A percentile compares a stretch with the other conserved stretches of the same genome.
Evolutionary conservation across 2,113 vertebrate species (phyloP).

Genomic region (Dromiciops gliroides): DNA sequence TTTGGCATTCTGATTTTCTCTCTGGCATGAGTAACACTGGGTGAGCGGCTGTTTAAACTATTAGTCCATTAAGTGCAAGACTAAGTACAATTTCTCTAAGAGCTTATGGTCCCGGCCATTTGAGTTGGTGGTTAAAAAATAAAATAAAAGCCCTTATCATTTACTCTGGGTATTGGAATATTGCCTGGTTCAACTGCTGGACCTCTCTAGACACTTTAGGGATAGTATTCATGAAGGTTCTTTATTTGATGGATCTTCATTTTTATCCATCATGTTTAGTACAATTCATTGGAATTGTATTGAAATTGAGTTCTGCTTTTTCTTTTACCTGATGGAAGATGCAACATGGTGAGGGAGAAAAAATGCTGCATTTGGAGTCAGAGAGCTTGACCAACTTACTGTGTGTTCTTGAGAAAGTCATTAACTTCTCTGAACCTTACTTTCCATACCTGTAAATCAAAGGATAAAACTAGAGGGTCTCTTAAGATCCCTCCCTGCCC

Average conservation of each 20-base stretch:
- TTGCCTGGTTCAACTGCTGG: not conserved
- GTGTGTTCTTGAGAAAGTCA: not conserved
- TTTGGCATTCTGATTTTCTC: not conserved
- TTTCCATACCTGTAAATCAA: not conserved
- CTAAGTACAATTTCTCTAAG: not conserved
- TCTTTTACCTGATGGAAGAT: slow-evolving; percentile 24
- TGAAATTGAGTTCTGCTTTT: not conserved
- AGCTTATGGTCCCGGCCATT: not conserved
- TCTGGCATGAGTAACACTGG: not conserved
- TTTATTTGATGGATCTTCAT: not conserved
- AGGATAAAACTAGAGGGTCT: not conserved
- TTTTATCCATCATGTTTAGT: not conserved
- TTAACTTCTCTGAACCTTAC: not conserved
- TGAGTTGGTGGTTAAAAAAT: not conserved
- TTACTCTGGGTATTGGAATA: fast-evolving
- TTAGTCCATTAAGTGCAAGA: not conserved
- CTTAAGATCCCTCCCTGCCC: not conserved
- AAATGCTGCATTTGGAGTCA: not conserved
- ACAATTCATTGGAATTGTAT: not conserved
- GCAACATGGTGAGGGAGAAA: not conserved
- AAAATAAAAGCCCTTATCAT: not conserved
- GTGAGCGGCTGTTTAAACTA: not conserved
- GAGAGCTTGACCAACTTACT: not conserved
- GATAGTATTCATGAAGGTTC: slow-evolving; percentile 5
- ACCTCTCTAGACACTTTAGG: not conserved